Evolutionary conservation across 2,888 invertebrate genomes (phyloP).

Genomic region (Cyclophora punctaria): DNA sequence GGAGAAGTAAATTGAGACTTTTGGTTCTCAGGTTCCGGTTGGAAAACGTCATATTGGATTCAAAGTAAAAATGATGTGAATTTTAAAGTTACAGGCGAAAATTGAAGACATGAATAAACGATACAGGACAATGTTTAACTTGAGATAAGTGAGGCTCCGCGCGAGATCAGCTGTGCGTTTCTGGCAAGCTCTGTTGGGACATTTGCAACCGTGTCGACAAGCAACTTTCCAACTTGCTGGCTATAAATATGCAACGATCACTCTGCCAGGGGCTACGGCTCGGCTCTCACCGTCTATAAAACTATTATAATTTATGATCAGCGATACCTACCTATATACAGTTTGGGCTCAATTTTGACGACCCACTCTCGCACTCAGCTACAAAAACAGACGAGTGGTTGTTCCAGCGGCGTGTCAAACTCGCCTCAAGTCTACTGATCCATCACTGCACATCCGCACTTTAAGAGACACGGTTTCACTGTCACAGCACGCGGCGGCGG

Average conservation of each 20-base stretch:
- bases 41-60: background rate
- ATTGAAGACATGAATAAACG: conserved; percentile 30
- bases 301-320: conserved; percentile 12
- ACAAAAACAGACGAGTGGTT: conserved; percentile 47
- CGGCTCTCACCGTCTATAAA: conserved; percentile 32
- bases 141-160: no score
- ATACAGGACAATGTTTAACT: conserved; percentile 1
- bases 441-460: conserved; percentile 75
- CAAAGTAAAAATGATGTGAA: background rate
- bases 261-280: conserved; percentile 39
- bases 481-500: conserved; percentile 67
- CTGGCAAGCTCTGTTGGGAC: conserved; percentile 19
- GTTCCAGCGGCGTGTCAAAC: conserved; percentile 45
- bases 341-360: conserved; percentile 75
- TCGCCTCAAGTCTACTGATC: conserved; percentile 61
- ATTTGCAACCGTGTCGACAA: conserved; percentile 27
- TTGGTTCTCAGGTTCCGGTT: background rate
- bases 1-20: background rate
- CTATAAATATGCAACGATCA: conserved; percentile 63
- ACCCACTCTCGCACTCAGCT: conserved; percentile 54
- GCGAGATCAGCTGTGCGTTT: conserved; percentile 52
- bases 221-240: conserved; percentile 59
- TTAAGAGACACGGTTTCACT: conserved; percentile 69
- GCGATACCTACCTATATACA: conserved; percentile 69
- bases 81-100: background rate